phyloP scores from a whole-genome alignment of 2,888 invertebrate genomes.

The Malthinus flaveolus region DNA sequence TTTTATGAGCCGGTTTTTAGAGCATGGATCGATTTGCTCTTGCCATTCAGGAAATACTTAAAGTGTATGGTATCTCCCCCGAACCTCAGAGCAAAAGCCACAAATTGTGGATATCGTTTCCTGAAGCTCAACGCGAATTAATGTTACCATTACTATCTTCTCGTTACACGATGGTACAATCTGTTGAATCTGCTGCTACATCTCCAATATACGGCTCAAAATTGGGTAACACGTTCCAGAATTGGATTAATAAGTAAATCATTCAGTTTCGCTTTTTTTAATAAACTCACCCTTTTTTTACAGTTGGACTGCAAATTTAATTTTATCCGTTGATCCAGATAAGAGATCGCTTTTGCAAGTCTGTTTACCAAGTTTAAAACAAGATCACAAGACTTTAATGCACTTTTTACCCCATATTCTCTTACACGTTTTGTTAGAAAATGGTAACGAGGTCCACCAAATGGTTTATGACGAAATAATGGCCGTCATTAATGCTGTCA shows the following conservation, averaged over 20 bases:
- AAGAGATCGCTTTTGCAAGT: slow-evolving; percentile 66
- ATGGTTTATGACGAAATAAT: slow-evolving; percentile 61
- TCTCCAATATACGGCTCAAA: slow-evolving; percentile 71
- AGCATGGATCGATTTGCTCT: slow-evolving; percentile 79
- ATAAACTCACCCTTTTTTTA: slow-evolving; percentile 9
- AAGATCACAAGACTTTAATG: slow-evolving; percentile 71
- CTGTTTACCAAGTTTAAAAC: slow-evolving; percentile 75
- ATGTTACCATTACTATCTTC: slow-evolving; percentile 77
- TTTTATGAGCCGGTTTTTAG: slow-evolving; percentile 43
- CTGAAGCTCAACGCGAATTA: slow-evolving; percentile 72
- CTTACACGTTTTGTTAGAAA: slow-evolving; percentile 64
- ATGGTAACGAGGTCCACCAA: slow-evolving; percentile 50
- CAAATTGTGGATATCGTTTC: slow-evolving; percentile 71
- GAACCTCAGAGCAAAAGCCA: slow-evolving; percentile 59
- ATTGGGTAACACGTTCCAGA: slow-evolving; percentile 67
- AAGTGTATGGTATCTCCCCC: slow-evolving; percentile 71
- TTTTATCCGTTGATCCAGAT: slow-evolving; percentile 63
- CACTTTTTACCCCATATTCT: slow-evolving; percentile 77
- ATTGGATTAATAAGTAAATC: slow-evolving; percentile 73
- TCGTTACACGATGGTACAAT: slow-evolving; percentile 57
- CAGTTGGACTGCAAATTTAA: slow-evolving; percentile 74
- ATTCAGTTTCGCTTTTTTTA: neutral
- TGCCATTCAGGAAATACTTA: slow-evolving; percentile 79
- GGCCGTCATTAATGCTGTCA: slow-evolving; percentile 56
- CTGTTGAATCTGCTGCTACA: slow-evolving; percentile 51